Evolutionary conservation across 2,113 vertebrate genomes (phyloP).

Genomic region (Puffinus mauretanicus): DNA sequence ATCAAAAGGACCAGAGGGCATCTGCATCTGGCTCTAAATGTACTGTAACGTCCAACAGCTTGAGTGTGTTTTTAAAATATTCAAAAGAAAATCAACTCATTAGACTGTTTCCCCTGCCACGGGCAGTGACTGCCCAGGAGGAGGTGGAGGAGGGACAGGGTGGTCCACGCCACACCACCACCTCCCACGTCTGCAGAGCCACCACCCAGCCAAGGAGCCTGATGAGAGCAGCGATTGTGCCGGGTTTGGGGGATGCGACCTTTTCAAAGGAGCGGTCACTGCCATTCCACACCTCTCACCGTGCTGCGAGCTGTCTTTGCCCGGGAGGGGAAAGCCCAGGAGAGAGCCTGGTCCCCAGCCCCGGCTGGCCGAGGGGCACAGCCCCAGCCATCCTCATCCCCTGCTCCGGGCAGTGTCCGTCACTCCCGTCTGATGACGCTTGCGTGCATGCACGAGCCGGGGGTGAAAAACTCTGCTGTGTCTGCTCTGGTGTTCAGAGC

Average conservation of each 20-base stretch:
- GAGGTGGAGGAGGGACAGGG: neutral
- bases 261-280: neutral
- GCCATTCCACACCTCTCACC: neutral
- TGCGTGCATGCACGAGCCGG: neutral
- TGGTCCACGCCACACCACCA: fast-evolving
- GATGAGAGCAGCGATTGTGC: fast-evolving
- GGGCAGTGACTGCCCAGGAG: neutral
- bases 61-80: neutral
- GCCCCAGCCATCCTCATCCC: fast-evolving
- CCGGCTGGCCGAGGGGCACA: neutral
- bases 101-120: neutral
- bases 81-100: neutral
- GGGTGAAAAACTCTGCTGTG: neutral
- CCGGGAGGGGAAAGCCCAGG: neutral
- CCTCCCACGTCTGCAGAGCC: neutral
- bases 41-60: neutral
- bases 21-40: neutral
- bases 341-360: neutral
- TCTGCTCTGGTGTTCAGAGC: neutral
- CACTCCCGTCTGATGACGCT: fast-evolving
- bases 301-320: fast-evolving
- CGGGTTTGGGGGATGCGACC: neutral
- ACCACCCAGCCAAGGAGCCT: neutral
- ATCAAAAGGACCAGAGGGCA: neutral
- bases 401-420: neutral